Conservation (phyloP, 1,140 invertebrate species). For the Calycopis cecrops region DNA sequence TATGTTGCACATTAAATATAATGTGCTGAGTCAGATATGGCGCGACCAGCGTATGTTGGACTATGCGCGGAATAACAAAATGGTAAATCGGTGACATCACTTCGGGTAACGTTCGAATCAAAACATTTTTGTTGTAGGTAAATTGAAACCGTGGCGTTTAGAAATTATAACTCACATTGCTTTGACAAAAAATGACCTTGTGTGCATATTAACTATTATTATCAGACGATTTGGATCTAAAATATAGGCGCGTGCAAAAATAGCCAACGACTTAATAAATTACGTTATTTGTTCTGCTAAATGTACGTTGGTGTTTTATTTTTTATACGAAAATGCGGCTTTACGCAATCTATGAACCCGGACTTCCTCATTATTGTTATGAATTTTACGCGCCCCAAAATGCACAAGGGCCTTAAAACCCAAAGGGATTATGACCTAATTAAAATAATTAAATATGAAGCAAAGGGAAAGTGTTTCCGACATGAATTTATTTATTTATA, state of each 20-base stretch:
- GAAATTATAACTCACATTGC: conserved; percentile 39
- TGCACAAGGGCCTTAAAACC: too few relatives aligned
- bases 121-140: conserved; percentile 9
- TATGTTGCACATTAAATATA: conserved; percentile 9
- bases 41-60: conserved; percentile 43
- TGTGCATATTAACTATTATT: neutral
- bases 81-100: conserved; percentile 60
- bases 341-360: too few relatives aligned
- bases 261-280: conserved; percentile 5
- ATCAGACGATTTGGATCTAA: neutral
- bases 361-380: too few relatives aligned
- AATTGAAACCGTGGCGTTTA: conserved; percentile 34
- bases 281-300: neutral
- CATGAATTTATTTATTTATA: too few relatives aligned
- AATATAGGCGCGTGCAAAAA: conserved; percentile 3
- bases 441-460: too few relatives aligned
- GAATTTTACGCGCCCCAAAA: too few relatives aligned
- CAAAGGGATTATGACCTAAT: too few relatives aligned
- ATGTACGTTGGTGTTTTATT: too few relatives aligned
- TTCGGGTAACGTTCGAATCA: conserved; percentile 39
- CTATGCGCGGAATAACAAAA: conserved; percentile 61
- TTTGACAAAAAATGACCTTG: conserved; percentile 33
- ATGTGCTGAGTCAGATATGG: conserved; percentile 44
- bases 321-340: too few relatives aligned
- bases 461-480: too few relatives aligned